Percentiles rank a stretch among this genome's conserved stretches.
These are phyloP conservation scores for Motacilla alba DNA, from an alignment of 2,113 vertebrate species.

Conservation along the genomic window DNA sequence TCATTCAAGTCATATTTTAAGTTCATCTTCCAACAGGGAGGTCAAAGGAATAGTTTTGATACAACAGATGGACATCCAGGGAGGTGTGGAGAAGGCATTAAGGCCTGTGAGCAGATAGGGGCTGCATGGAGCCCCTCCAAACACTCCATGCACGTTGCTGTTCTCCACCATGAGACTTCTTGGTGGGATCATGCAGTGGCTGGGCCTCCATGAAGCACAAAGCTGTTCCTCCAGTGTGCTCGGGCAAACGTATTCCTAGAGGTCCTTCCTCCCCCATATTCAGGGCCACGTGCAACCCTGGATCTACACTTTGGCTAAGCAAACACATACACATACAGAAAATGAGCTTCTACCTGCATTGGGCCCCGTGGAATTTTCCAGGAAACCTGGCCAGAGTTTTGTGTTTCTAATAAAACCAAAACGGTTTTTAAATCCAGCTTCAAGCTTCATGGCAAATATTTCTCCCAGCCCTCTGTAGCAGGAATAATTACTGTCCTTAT, in stretches of 20 bases:
- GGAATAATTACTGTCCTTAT: constrained; percentile 57
- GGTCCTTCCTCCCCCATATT: background rate
- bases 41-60: background rate
- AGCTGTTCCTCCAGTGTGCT: background rate
- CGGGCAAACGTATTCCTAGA: background rate
- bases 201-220: background rate
- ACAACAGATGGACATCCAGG: background rate
- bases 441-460: constrained; percentile 15
- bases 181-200: background rate
- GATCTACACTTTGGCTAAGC: background rate
- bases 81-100: background rate
- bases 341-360: constrained; percentile 10
- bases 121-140: background rate
- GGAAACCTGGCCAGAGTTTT: constrained; percentile 30
- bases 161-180: background rate
- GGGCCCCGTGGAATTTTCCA: constrained; percentile 32
- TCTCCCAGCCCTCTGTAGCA: constrained; percentile 17
- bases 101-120: background rate
- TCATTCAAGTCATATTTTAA: background rate
- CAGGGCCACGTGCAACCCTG: background rate
- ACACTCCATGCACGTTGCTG: background rate
- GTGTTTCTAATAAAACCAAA: constrained; percentile 46
- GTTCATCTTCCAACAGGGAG: background rate
- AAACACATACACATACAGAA: background rate
- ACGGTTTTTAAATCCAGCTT: constrained; percentile 35